These are phyloP conservation scores for Polydrusus cervinus DNA, from an alignment of 2,888 invertebrate species.

Conservation along the genomic window DNA sequence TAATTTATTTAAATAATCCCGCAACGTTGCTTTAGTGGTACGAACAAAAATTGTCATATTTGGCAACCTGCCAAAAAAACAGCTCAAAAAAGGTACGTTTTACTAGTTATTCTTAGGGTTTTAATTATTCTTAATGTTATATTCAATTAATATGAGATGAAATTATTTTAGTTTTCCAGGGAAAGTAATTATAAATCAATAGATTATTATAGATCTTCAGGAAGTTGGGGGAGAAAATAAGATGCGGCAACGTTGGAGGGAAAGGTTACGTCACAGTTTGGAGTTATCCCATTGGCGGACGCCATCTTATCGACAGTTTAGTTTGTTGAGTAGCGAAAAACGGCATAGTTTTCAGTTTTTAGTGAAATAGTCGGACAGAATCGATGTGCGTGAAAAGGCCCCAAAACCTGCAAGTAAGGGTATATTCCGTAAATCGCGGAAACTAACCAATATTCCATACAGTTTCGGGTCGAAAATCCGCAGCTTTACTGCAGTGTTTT, in stretches of 20 bases:
- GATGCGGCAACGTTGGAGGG: constrained; percentile 27
- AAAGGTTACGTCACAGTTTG: constrained; percentile 52
- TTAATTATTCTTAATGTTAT: not conserved
- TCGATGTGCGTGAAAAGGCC: constrained; percentile 52
- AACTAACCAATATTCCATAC: constrained; percentile 54
- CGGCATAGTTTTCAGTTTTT: constrained; percentile 54
- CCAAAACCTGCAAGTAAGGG: constrained; percentile 52
- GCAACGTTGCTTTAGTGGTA: constrained; percentile 30
- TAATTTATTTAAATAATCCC: constrained; percentile 49
- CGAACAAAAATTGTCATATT: constrained; percentile 11
- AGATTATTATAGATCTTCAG: not conserved
- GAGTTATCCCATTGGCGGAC: constrained; percentile 64
- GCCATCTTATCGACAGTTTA: constrained; percentile 68
- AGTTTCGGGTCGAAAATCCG: constrained; percentile 56
- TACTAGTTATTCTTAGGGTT: not conserved
- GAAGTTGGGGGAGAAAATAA: not conserved
- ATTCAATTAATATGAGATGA: not conserved
- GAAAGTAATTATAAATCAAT: not conserved
- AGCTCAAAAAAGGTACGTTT: not conserved
- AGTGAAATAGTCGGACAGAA: constrained; percentile 44
- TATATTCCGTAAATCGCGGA: constrained; percentile 39
- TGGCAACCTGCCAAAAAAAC: constrained; percentile 36
- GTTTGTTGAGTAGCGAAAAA: constrained; percentile 51
- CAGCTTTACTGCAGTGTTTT: constrained; percentile 65
- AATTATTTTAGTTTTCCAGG: not conserved